Evolutionary conservation across 1,140 invertebrate genomes (phyloP).

Genomic region (Bombus turneri): DNA sequence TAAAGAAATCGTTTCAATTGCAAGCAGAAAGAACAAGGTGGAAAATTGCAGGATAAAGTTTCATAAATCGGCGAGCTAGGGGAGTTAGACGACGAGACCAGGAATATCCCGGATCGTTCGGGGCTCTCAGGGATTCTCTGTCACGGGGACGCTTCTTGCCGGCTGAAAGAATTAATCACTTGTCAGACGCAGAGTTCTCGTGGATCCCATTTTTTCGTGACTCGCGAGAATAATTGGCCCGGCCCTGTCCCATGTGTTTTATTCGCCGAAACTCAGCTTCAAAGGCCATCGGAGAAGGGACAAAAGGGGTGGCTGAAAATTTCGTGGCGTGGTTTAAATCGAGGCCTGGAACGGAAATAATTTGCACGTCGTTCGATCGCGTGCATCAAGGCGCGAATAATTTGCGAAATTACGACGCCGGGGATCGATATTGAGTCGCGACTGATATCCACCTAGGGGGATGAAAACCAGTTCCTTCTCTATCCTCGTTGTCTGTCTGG

Average conservation of each 20-base stretch:
- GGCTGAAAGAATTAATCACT: conserved; percentile 33
- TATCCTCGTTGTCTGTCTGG: background rate
- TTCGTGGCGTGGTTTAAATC: background rate
- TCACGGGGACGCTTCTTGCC: background rate
- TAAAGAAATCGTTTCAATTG: background rate
- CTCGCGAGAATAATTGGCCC: conserved; percentile 27
- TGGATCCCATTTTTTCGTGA: conserved; percentile 22
- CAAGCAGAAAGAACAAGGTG: too few relatives aligned
- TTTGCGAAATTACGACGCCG: background rate
- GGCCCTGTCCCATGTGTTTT: conserved; percentile 1
- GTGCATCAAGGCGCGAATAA: conserved; percentile 28
- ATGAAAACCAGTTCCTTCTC: background rate
- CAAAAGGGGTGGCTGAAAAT: background rate
- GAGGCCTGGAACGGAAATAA: conserved; percentile 11
- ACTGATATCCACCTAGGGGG: background rate
- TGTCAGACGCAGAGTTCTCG: conserved; percentile 21
- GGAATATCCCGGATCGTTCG: background rate
- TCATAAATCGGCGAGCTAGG: conserved; percentile 5
- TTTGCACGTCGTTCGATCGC: conserved; percentile 18
- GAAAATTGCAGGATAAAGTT: background rate
- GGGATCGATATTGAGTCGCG: background rate
- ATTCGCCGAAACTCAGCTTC: background rate
- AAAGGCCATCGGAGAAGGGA: background rate
- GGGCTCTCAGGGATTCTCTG: background rate
- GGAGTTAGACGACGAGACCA: too few relatives aligned